Conservation (phyloP, 2,888 invertebrate species). For the Mechanitis messenoides region DNA sequence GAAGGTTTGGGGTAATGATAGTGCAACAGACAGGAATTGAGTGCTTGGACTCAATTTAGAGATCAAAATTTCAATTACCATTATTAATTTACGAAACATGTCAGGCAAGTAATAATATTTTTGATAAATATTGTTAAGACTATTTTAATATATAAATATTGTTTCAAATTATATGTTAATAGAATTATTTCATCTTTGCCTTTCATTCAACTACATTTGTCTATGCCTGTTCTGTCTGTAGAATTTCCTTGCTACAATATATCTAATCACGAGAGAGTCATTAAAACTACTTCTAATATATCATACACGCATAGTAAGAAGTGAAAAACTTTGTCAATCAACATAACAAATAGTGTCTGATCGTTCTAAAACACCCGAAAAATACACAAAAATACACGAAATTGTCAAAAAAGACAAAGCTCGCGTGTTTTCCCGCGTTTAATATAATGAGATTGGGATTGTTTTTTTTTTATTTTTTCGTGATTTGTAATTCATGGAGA, state of each 20-base stretch:
- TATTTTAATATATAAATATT: too few relatives aligned
- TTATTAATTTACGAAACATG: too few relatives aligned
- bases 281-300: slow-evolving; percentile 14
- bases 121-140: too few relatives aligned
- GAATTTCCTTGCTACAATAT: not conserved
- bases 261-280: not conserved
- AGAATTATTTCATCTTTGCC: too few relatives aligned
- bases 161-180: too few relatives aligned
- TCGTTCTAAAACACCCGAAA: slow-evolving; percentile 20
- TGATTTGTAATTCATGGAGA: slow-evolving; percentile 36
- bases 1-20: not conserved
- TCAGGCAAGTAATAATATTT: too few relatives aligned
- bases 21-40: not conserved
- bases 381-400: slow-evolving; percentile 22
- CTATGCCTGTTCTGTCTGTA: not conserved
- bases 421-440: slow-evolving; percentile 40
- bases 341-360: slow-evolving; percentile 31
- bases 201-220: not conserved
- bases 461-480: slow-evolving; percentile 33
- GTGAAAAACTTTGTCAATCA: slow-evolving; percentile 35
- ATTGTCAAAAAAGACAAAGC: slow-evolving; percentile 36
- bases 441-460: slow-evolving; percentile 43
- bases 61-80: too few relatives aligned
- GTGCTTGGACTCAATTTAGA: too few relatives aligned
- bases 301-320: slow-evolving; percentile 25